A percentile compares a stretch with the other conserved stretches of the same genome.
Evolutionary conservation across 1,140 invertebrate species (phyloP).

Genomic region (Drosophila equinoxialis): DNA sequence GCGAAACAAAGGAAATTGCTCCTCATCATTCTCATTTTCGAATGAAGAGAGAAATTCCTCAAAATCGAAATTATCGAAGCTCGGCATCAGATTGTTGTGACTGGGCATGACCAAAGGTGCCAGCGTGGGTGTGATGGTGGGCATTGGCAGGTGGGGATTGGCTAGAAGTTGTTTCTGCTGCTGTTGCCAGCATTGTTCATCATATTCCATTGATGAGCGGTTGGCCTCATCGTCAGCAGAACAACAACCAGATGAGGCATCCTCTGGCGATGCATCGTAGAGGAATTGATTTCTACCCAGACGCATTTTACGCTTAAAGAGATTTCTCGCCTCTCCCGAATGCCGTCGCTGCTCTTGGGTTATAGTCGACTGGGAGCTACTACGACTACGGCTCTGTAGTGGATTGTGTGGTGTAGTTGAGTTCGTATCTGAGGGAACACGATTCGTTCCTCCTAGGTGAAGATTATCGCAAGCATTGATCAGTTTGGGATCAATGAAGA

Average conservation of each 20-base stretch:
- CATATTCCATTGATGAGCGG: conserved; percentile 68
- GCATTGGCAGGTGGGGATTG: conserved; percentile 43
- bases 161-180: conserved; percentile 62
- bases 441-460: conserved; percentile 46
- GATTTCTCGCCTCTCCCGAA: conserved; percentile 69
- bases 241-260: conserved; percentile 58
- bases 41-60: conserved; percentile 85
- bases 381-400: conserved; percentile 52
- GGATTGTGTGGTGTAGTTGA: conserved; percentile 50
- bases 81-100: conserved; percentile 49
- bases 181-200: conserved; percentile 72
- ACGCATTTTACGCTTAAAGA: conserved; percentile 77
- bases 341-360: conserved; percentile 62
- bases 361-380: conserved; percentile 68
- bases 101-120: conserved; percentile 32
- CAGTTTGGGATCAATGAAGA: conserved; percentile 79
- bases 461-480: conserved; percentile 82
- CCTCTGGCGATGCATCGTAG: conserved; percentile 78
- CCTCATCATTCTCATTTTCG: conserved; percentile 83
- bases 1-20: conserved; percentile 81
- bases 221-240: conserved; percentile 76
- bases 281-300: conserved; percentile 81
- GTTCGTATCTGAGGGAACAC: conserved; percentile 48
- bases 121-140: too few species aligned
- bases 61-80: conserved; percentile 83